A percentile compares a stretch with the other conserved stretches of the same genome.
Conservation (phyloP, 1,140 invertebrate genomes). For the Wasmannia auropunctata region DNA sequence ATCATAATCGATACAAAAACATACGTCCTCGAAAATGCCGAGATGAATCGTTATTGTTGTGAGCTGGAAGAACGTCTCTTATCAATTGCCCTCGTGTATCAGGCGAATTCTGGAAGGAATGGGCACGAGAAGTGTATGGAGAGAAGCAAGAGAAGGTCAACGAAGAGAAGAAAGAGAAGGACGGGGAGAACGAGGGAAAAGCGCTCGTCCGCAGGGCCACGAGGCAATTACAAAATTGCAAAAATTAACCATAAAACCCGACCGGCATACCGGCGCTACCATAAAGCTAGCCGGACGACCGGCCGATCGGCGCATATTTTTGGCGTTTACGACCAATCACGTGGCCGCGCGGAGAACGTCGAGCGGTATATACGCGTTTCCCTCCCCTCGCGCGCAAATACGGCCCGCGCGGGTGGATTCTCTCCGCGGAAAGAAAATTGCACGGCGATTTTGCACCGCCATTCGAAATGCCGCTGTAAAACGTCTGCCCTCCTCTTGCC, state of each 20-base stretch:
- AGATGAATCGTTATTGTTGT: background rate
- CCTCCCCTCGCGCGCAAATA: slow-evolving; percentile 1
- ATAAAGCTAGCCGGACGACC: slow-evolving; percentile 78
- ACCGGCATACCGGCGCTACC: slow-evolving; percentile 68
- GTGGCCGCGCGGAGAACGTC: slow-evolving; percentile 64
- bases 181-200: background rate
- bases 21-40: background rate
- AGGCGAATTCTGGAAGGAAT: background rate
- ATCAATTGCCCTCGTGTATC: background rate
- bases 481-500: slow-evolving; percentile 30
- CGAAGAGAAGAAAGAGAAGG: background rate
- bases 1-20: background rate
- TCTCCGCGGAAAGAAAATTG: slow-evolving; percentile 81
- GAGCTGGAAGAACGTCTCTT: background rate
- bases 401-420: slow-evolving; percentile 45
- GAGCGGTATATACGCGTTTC: slow-evolving; percentile 45
- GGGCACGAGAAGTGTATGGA: background rate
- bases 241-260: slow-evolving; percentile 82
- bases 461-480: slow-evolving; percentile 71
- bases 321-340: slow-evolving; percentile 84
- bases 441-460: slow-evolving; percentile 75
- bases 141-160: background rate
- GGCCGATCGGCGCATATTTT: slow-evolving; percentile 82
- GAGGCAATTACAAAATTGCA: slow-evolving; percentile 83
- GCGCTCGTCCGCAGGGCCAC: slow-evolving; percentile 51